Evolutionary conservation across 2,113 vertebrate species (phyloP), one percentile per base, ranked within the genome.

Genomic region (Tonatia bakeri): DNA sequence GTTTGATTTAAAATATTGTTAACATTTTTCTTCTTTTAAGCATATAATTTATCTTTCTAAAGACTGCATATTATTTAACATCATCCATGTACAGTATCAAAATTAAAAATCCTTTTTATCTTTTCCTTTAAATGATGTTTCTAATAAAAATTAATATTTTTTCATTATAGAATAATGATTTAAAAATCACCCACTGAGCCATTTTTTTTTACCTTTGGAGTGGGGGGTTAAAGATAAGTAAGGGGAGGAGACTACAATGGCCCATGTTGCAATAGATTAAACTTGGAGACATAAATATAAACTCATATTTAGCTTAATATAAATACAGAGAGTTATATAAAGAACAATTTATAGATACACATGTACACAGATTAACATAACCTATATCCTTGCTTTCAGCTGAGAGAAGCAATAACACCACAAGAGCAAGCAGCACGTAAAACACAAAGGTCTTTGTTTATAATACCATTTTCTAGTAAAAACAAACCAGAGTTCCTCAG

Each of bases 31-130:
- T 90, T 87, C 70, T 43, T 33, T 88, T 95, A 50, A 56, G 10
- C 24, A 38, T 64, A 52, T 24, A 69, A 61, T 82, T 77, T 67
- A 81, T 86, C 31, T 92, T 94, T 64, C 81, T 93, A 92, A 92
- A 59, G 65, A 79, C 56, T 70, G 38, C 15, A 22, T 64, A 69
- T 20, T 56, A 81, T 61, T 95, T 92, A n/a, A 36, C 13, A 77
- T 67, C 87, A 84, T 31, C 20, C 70, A 94, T 80, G 50, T 38
- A 82, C 2, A 22, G 13, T 45, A 92, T 31, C 64, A 47, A 95
- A 94, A 93, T 67, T 90, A 93, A 87, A 45, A 5, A 54, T 82
- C 4, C 16, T 76, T 8, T 26, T 52, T 81, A 31, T 76, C 69
- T 90, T 80, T 84, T 77, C 9, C 61, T 7, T 81, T 87, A 92